These are phyloP conservation scores for Bombycilla garrulus DNA, from an alignment of 2,113 vertebrate genomes.

Conservation along the genomic window DNA sequence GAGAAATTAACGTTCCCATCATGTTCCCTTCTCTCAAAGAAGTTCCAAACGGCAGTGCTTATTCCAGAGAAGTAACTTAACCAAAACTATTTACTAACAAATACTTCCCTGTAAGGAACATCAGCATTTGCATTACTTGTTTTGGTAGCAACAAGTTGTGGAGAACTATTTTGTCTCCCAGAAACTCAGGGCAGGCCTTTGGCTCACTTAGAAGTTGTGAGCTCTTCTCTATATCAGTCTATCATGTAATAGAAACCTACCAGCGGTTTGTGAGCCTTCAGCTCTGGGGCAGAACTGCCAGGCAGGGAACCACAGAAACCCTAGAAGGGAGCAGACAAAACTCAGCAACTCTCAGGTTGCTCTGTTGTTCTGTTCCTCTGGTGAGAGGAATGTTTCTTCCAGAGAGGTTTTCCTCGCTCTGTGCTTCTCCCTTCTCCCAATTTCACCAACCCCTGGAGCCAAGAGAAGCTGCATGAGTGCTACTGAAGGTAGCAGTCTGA, in stretches of 20 bases:
- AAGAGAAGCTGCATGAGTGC: neutral
- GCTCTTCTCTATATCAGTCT: neutral
- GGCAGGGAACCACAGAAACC: neutral
- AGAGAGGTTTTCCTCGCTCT: neutral
- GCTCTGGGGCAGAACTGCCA: neutral
- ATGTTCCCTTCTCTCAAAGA: neutral
- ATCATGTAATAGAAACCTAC: neutral
- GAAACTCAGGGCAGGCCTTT: neutral
- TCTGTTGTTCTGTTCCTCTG: neutral
- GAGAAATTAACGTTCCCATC: neutral
- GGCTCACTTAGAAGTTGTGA: neutral
- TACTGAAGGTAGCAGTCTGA: neutral
- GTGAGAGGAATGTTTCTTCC: neutral
- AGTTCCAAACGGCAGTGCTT: neutral
- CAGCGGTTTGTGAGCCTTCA: neutral
- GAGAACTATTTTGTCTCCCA: neutral
- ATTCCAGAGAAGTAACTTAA: neutral
- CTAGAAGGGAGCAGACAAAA: neutral
- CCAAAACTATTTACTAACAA: neutral
- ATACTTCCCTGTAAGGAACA: neutral
- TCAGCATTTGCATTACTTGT: neutral
- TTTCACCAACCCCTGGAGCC: neutral
- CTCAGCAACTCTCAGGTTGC: neutral
- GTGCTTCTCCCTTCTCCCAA: fast-evolving
- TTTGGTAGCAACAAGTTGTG: neutral